phyloP scores from a whole-genome alignment of 2,888 invertebrate genomes.

The Chaitophorus viminalis region DNA sequence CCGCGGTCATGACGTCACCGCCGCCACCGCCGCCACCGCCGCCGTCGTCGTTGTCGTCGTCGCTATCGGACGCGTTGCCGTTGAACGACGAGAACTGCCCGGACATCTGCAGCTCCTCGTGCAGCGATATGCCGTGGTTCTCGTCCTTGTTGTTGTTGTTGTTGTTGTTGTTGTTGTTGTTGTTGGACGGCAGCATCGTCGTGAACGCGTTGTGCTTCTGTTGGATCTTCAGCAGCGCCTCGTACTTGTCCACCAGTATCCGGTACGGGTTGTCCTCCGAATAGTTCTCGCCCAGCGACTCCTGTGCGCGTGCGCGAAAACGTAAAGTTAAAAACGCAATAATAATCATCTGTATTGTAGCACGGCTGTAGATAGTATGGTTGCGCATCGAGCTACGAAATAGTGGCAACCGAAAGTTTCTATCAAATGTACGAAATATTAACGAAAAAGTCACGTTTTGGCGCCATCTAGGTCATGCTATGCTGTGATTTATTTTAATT shows the following conservation, averaged over 20 bases:
- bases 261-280: constrained; percentile 67
- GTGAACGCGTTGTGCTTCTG: constrained; percentile 60
- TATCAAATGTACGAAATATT: too few relatives aligned
- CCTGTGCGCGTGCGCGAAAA: constrained; percentile 59
- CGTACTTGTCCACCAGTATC: constrained; percentile 85
- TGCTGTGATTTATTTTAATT: too few relatives aligned
- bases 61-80: constrained; percentile 68
- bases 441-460: too few relatives aligned
- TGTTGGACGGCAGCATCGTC: constrained; percentile 1
- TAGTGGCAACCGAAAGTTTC: too few relatives aligned
- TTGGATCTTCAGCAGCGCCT: constrained; percentile 73
- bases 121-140: constrained; percentile 69
- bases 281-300: constrained; percentile 64
- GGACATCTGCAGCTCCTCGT: constrained; percentile 80
- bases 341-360: too few relatives aligned
- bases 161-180: constrained; percentile 63
- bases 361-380: too few relatives aligned
- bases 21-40: constrained; percentile 44
- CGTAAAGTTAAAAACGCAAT: too few relatives aligned
- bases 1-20: constrained; percentile 54
- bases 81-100: constrained; percentile 77
- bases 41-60: constrained; percentile 48
- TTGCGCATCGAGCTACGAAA: too few relatives aligned
- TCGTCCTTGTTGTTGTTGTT: constrained; percentile 63
- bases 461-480: too few relatives aligned